phyloP scores from a whole-genome alignment of 1,140 invertebrate genomes.

The Varroa destructor region DNA sequence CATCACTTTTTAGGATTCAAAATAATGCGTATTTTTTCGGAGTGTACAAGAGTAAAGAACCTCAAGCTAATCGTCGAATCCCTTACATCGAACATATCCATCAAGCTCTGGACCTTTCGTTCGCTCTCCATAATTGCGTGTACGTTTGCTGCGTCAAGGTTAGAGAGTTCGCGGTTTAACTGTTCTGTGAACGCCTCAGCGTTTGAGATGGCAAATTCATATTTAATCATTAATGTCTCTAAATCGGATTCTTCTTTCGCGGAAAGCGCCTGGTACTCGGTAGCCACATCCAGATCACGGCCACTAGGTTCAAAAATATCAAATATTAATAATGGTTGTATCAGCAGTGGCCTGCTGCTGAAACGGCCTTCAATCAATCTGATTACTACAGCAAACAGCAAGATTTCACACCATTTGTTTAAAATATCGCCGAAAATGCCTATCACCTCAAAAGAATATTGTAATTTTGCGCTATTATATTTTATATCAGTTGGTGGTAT shows the following conservation, averaged over 20 bases:
- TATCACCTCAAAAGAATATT: too few relatives aligned
- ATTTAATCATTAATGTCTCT: slow-evolving; percentile 55
- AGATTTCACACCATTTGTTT: neutral
- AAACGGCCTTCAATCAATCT: too few relatives aligned
- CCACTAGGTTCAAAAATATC: neutral
- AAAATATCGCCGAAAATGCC: slow-evolving; percentile 10
- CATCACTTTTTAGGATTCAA: too few relatives aligned
- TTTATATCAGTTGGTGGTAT: too few relatives aligned
- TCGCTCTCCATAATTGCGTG: slow-evolving; percentile 70
- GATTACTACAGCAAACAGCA: too few relatives aligned
- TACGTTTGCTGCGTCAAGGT: slow-evolving; percentile 71
- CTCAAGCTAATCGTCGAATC: slow-evolving; percentile 35
- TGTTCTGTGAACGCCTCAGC: slow-evolving; percentile 72
- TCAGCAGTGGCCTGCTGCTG: neutral
- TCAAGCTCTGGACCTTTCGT: slow-evolving; percentile 64
- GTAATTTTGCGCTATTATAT: too few relatives aligned
- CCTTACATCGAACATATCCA: slow-evolving; percentile 59
- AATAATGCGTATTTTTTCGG: too few relatives aligned
- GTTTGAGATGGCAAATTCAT: slow-evolving; percentile 66
- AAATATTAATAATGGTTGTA: slow-evolving; percentile 23
- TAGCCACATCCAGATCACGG: slow-evolving; percentile 37
- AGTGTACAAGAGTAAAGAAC: neutral
- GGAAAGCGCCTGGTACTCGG: slow-evolving; percentile 68
- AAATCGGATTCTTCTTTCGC: slow-evolving; percentile 66
- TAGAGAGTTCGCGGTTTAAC: slow-evolving; percentile 60